These are phyloP conservation scores for Myzus persicae DNA, from an alignment of 1,140 invertebrate species.

Conservation along the genomic window DNA sequence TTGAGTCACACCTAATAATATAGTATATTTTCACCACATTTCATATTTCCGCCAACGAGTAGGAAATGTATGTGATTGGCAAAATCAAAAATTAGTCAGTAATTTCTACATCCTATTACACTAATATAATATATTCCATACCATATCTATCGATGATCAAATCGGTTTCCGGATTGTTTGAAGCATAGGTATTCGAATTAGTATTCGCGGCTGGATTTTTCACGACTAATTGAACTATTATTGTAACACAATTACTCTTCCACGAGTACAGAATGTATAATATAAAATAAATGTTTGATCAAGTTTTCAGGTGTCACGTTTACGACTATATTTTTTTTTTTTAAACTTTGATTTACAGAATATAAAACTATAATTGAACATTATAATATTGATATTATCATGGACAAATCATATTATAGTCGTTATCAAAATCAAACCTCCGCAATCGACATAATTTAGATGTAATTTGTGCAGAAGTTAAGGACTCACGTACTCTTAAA, in stretches of 20 bases:
- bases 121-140: not conserved
- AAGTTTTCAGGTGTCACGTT: not conserved
- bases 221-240: conserved; percentile 2
- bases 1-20: not conserved
- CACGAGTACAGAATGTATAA: not conserved
- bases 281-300: not conserved
- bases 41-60: not conserved
- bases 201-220: not conserved
- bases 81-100: not conserved
- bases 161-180: not conserved
- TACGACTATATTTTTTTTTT: not conserved
- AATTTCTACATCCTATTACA: not conserved
- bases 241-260: not conserved
- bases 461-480: not conserved
- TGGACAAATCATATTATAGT: not conserved
- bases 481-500: not conserved
- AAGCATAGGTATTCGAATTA: not conserved
- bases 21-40: not conserved
- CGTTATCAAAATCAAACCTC: not conserved
- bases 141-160: not conserved
- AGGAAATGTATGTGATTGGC: not conserved
- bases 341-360: not conserved
- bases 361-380: not conserved
- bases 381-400: not conserved
- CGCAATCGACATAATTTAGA: not conserved